Conservation (phyloP, 2,888 invertebrate genomes). For the Dasypogon diadema region DNA sequence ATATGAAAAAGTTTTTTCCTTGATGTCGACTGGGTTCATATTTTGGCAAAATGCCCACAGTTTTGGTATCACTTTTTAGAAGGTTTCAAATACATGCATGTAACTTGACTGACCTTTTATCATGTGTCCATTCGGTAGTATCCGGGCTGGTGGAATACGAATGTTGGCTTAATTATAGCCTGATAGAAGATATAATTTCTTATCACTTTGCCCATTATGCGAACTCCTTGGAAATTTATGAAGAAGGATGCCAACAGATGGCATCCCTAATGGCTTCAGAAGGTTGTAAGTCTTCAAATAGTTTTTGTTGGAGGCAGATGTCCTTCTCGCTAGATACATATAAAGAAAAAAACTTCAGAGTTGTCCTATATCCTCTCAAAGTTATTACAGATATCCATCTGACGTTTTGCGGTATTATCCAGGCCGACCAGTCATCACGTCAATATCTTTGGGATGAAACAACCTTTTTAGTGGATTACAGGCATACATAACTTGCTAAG, state of each 20-base stretch:
- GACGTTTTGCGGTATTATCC: conserved; percentile 22
- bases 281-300: conserved; percentile 8
- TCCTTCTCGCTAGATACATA: background rate
- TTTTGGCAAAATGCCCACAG: conserved; percentile 16
- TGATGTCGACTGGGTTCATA: background rate
- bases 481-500: conserved; percentile 6
- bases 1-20: background rate
- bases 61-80: conserved; percentile 5
- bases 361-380: background rate
- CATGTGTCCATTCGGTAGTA: background rate
- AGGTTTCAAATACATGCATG: background rate
- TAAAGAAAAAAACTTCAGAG: background rate
- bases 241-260: background rate
- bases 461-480: conserved; percentile 34
- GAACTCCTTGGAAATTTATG: background rate
- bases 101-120: conserved; percentile 22
- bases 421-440: conserved; percentile 16
- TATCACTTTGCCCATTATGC: background rate
- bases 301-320: conserved; percentile 7
- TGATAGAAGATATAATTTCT: background rate
- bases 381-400: background rate
- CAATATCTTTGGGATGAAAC: conserved; percentile 12
- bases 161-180: conserved; percentile 20
- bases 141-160: background rate
- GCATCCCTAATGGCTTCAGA: background rate